Evolutionary conservation across 1,140 invertebrate genomes (phyloP), one percentile per base, ranked within the genome.

Genomic region (Daktulosphaira vitifoliae): DNA sequence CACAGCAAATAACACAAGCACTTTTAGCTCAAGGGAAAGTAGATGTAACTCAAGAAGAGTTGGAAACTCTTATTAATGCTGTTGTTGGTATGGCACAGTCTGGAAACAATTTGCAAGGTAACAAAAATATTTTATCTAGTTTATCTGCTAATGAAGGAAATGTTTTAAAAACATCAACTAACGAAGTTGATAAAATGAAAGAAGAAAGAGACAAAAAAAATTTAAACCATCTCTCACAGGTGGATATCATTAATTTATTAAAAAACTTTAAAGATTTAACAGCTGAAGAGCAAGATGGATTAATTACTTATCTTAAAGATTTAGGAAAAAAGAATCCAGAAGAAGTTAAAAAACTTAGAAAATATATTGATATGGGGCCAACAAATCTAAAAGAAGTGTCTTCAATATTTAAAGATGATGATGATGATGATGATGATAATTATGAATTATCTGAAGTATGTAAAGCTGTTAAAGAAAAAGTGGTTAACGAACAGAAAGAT

Each of bases 251-350:
- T 68, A 82, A 83, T 0, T 72, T 89, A 1, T 72, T 90, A 29
- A 85, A 88, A 71, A 89, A 88, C 72, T 90, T 90, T 68, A 84
- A 84, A 72, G 84, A 88, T 69, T 72, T 90, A 1, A 84, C 82
- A 0, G 81, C 80, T 2, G 84, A 88, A 53, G 87, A 90, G 71
- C 88, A 90, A 68, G 84, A 88, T 65, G 83, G 84, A 66, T 75
- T 90, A 0, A 89, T 90, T 6, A 82, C 81, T 4, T 88, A 88
- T 70, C 71, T 90, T 42, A 88, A 87, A 70, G 88, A 88, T 70
- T 71, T 89, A 33, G 87, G 89, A 73, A 79, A 80, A 0, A 80
- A 79, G 13, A 83, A 88, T 71, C 84, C 86, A 0, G 74, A 78
- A 6, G 79, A 85, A 25, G 87, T 90, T 0, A 85, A 88, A 69